Conservation (phyloP, 2,888 invertebrate species). For the Coleophora flavipennella region DNA sequence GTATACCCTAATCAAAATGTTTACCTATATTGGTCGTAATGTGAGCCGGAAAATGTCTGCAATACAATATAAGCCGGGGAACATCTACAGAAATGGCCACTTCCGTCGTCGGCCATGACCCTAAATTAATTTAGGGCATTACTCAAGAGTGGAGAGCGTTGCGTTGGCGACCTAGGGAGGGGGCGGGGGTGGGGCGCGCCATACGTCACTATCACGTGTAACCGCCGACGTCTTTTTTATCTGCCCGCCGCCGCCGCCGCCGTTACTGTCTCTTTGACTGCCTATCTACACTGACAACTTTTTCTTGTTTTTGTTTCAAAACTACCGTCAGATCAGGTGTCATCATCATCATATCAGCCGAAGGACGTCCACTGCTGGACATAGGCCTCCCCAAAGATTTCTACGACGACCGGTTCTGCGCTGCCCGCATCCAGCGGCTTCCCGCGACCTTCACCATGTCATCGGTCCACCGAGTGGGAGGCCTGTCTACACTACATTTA, state of each 20-base stretch:
- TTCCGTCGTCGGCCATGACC: slow-evolving; percentile 24
- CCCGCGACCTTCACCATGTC: no score
- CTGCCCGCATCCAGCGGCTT: no score
- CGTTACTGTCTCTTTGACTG: neutral
- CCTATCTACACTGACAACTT: no score
- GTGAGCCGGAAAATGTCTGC: neutral
- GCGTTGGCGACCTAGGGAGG: neutral
- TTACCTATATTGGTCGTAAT: neutral
- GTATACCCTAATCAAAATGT: no score
- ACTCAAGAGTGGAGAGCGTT: slow-evolving; percentile 26
- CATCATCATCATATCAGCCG: no score
- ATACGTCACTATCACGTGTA: slow-evolving; percentile 33
- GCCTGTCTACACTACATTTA: no score
- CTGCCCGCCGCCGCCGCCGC: slow-evolving; percentile 8
- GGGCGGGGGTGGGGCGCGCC: slow-evolving; percentile 19
- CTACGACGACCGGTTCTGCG: no score
- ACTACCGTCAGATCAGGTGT: no score
- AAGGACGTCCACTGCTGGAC: no score
- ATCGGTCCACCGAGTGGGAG: no score
- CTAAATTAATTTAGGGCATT: slow-evolving; percentile 33
- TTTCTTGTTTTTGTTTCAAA: no score
- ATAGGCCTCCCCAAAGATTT: no score
- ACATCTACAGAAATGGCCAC: slow-evolving; percentile 8
- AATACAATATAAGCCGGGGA: neutral
- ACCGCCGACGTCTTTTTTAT: slow-evolving; percentile 26